Conservation (phyloP, 2,113 vertebrate genomes). For the Megatriorchis doriae region DNA sequence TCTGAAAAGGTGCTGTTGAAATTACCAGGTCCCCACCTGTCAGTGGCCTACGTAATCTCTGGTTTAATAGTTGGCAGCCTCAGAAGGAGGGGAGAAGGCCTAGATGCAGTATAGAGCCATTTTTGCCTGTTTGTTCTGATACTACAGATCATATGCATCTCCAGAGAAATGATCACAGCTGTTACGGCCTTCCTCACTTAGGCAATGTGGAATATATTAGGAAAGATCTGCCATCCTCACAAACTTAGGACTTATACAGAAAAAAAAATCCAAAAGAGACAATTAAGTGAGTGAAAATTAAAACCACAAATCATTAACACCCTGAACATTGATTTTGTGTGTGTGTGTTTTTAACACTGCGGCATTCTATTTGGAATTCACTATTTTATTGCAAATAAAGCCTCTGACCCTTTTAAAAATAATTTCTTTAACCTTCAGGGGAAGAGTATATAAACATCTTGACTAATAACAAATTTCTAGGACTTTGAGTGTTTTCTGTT, state of each 20-base stretch:
- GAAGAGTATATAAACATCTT: slow-evolving; percentile 3
- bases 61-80: neutral
- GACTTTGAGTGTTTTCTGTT: neutral
- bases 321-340: neutral
- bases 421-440: slow-evolving; percentile 13
- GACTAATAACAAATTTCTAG: slow-evolving; percentile 16
- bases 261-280: neutral
- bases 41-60: neutral
- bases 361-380: neutral
- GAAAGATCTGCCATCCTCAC: neutral
- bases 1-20: neutral
- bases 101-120: neutral
- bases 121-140: neutral
- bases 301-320: neutral
- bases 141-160: neutral
- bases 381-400: neutral
- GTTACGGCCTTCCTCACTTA: neutral
- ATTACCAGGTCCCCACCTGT: neutral
- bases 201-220: neutral
- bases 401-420: neutral
- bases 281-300: neutral
- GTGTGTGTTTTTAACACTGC: neutral
- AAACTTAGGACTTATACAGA: neutral
- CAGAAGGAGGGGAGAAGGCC: neutral
- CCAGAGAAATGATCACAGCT: neutral